A percentile compares a stretch with the other conserved stretches of the same genome.
Evolutionary conservation across 2,797 vertebrate genomes (phyloP).

Genomic region (Sarcoramphus papa): DNA sequence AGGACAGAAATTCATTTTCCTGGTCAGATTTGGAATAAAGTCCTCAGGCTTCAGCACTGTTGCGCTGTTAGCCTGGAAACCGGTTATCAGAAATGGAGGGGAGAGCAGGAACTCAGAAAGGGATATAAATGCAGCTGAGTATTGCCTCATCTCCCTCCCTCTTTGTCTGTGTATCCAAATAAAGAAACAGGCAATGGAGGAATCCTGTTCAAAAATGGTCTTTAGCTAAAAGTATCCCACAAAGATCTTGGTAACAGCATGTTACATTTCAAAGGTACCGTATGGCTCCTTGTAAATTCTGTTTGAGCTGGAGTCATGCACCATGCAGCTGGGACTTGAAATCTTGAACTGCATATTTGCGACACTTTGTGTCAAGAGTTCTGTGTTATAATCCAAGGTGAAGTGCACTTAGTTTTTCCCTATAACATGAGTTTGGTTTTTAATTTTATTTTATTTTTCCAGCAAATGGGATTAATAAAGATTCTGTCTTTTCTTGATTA

Average conservation of each 20-base stretch:
- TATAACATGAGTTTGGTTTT: not conserved
- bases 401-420: not conserved
- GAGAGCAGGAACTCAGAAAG: not conserved
- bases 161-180: not conserved
- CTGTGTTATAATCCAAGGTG: not conserved
- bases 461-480: not conserved
- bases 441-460: not conserved
- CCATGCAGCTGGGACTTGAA: not conserved
- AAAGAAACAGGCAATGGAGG: not conserved
- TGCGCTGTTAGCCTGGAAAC: not conserved
- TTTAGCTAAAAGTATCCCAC: not conserved
- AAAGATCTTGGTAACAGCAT: not conserved
- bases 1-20: not conserved
- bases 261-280: not conserved
- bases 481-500: not conserved
- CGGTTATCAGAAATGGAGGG: not conserved
- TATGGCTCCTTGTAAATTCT: not conserved
- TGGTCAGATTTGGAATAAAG: not conserved
- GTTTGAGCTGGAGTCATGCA: not conserved
- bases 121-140: not conserved
- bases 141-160: not conserved
- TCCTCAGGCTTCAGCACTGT: not conserved
- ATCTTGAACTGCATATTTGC: not conserved
- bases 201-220: not conserved
- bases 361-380: not conserved